Evolutionary conservation across 1,140 invertebrate genomes (phyloP), one percentile per base, ranked within the genome.

Genomic region (Magallana gigas): DNA sequence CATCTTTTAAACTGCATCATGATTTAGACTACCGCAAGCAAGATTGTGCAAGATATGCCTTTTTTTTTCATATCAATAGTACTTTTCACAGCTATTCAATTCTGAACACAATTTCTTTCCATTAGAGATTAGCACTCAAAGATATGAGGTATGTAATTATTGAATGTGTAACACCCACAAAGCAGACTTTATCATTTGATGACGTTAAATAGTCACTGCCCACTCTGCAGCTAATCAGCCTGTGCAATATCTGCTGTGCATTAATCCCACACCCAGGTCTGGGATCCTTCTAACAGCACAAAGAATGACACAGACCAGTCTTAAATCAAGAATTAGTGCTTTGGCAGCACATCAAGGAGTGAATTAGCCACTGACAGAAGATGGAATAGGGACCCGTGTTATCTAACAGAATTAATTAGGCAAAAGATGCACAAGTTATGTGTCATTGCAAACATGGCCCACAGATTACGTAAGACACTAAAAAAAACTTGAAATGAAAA

Each of bases 341-440:
- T 23, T 76, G 68, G 68, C 68, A 76, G 23, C 68, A 29, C 68
- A 76, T 76, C 68, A 76, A 76, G 68, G 68, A 8, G 8, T 29
- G 68, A 76, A 76, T 76, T 76, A 76, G 68, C 68, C 68, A 76
- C 68, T 76, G 68, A 76, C 68, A 76, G 68, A 76, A 9, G 68
- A 76, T 76, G 36, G 68, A 76, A 11, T 29, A 12, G 23, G 64
- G 23, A 76, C 23, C 8, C 7, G 12, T 18, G 23, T 71, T 76
- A 76, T 76, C 68, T 76, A 8, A 76, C 1, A 76, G 8, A 36
- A 36, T 36, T 76, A 76, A 76, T 76, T 76, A 76, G 23, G 11
- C 23, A 12, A 36, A 48, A 29, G 68, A 76, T 29, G 68, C 68
- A 36, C 3, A 8, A 76, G 23, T 76, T 29, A 29, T 76, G 68